A percentile compares a stretch with the other conserved stretches of the same genome.
Conservation (phyloP, 2,888 invertebrate genomes). For the Podotricha telesiphe region DNA sequence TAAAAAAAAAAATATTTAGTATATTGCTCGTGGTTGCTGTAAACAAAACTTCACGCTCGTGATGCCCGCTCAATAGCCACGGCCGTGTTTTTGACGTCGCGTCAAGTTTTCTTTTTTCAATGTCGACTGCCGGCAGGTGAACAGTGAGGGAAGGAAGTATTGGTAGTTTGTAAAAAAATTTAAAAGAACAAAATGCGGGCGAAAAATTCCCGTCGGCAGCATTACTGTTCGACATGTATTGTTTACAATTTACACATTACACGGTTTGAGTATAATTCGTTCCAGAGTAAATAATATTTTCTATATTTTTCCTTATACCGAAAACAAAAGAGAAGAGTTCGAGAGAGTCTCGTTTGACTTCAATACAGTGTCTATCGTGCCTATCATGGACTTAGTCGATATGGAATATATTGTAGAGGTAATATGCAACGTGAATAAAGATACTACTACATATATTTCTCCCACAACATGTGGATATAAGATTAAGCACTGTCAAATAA, state of each 20-base stretch:
- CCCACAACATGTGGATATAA: no score
- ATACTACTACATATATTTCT: no score
- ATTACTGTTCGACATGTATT: background rate
- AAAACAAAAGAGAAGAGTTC: no score
- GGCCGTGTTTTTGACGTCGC: constrained; percentile 13
- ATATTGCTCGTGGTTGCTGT: background rate
- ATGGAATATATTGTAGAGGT: no score
- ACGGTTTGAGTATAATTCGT: background rate
- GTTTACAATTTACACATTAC: background rate
- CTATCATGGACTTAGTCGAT: no score
- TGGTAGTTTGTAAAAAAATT: constrained; percentile 9
- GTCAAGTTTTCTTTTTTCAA: constrained; percentile 15
- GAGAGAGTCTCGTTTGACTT: no score
- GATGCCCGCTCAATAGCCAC: constrained; percentile 14
- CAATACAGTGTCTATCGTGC: no score
- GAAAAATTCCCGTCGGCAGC: background rate
- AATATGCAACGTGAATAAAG: no score
- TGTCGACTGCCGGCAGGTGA: constrained; percentile 16
- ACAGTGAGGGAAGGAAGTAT: constrained; percentile 3
- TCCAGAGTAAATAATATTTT: background rate
- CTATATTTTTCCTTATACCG: no score
- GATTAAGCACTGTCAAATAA: no score
- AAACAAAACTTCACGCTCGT: constrained; percentile 15
- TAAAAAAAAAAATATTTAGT: no score
- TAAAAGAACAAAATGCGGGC: background rate